Evolutionary conservation across 1,140 invertebrate species (phyloP).

Genomic region (Polyergus mexicanus): DNA sequence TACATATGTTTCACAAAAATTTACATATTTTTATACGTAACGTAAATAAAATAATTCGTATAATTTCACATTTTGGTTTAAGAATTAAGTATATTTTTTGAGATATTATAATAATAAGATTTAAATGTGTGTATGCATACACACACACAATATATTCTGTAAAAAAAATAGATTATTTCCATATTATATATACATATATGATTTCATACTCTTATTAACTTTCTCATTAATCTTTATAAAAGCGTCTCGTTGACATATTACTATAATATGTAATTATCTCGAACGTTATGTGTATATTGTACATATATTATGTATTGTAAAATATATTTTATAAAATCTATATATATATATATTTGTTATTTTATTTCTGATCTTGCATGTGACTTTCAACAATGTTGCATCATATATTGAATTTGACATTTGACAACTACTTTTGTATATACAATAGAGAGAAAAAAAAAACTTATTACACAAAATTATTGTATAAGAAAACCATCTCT

Average conservation of each 20-base stretch:
- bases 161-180: background rate
- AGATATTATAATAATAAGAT: background rate
- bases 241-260: too few species aligned
- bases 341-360: too few species aligned
- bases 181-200: too few species aligned
- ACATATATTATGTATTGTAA: too few species aligned
- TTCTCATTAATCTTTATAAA: too few species aligned
- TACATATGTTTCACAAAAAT: background rate
- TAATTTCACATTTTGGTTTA: background rate
- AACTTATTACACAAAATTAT: background rate
- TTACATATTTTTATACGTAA: background rate
- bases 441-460: background rate
- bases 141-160: too few species aligned
- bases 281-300: too few species aligned
- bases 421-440: background rate
- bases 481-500: too few species aligned
- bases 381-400: background rate
- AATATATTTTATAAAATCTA: too few species aligned
- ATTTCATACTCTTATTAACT: too few species aligned
- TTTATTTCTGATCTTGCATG: background rate
- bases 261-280: too few species aligned
- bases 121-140: too few species aligned
- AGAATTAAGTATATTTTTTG: background rate
- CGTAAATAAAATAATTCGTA: background rate
- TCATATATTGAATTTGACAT: background rate